Conservation (phyloP, 2,888 invertebrate species). For the Schrankia costaestrigalis region DNA sequence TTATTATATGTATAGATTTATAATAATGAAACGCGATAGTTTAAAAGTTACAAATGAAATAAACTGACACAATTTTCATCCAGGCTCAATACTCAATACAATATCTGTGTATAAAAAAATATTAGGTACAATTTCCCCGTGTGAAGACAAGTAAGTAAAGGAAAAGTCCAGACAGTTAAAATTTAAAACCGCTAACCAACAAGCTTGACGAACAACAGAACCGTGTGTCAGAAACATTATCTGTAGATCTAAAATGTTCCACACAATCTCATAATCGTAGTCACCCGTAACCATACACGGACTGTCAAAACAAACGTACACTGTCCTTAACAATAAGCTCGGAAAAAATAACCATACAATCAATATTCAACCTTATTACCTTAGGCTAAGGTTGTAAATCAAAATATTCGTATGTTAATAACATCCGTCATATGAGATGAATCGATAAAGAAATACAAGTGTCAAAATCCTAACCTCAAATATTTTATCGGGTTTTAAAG, state of each 20-base stretch:
- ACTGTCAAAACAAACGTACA: conserved; percentile 74
- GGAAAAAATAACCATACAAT: conserved; percentile 41
- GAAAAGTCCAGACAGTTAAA: too few species aligned
- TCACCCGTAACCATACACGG: conserved; percentile 70
- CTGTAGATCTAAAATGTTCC: conserved; percentile 69
- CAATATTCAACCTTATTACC: conserved; percentile 30
- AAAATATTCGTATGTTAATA: conserved; percentile 23
- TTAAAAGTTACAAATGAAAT: too few species aligned
- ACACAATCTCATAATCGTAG: conserved; percentile 72
- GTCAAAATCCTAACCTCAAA: conserved; percentile 60
- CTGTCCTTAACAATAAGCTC: conserved; percentile 44
- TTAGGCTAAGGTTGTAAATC: conserved; percentile 35
- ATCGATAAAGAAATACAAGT: conserved; percentile 52
- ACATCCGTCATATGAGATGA: conserved; percentile 50
- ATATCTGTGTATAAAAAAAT: too few species aligned
- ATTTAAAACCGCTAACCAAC: too few species aligned
- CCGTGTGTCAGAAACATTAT: conserved; percentile 54
- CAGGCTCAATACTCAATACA: too few species aligned
- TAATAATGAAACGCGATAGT: too few species aligned
- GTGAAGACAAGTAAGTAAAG: too few species aligned
- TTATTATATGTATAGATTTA: too few species aligned
- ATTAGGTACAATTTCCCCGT: too few species aligned
- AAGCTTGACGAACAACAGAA: conserved; percentile 4
- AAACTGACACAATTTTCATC: too few species aligned
- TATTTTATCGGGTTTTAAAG: conserved; percentile 29